Evolutionary conservation across 1,140 invertebrate genomes (phyloP), one percentile per base, ranked within the genome.

Genomic region (Drosophila azteca): DNA sequence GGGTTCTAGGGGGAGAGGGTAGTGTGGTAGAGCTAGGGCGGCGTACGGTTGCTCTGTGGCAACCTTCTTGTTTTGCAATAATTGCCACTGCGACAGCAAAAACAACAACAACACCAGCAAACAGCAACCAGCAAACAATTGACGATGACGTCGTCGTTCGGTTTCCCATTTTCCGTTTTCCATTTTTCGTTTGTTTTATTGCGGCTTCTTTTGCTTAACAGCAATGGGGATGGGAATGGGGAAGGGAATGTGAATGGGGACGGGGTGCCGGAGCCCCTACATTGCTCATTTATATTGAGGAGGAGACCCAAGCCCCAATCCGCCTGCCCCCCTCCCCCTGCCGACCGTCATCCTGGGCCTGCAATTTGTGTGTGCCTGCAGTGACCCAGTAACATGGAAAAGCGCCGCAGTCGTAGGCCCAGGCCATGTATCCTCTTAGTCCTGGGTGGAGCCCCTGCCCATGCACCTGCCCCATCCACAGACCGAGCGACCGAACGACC

Each of bases 361-460:
- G 68, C 85, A 90, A 90, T 90, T 90, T 90, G 85, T 90, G 83
- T 83, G 87, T 79, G 78, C 66, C 85, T 90, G 85, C 87, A 90
- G 81, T 90, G 85, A 90, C 85, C 85, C 87, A 90, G 81, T 90
- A 90, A 90, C 85, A 90, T 87, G 77, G 64, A 90, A 90, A 90
- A 77, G 67, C 35, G 69, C 82, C 82, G 78, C 78, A 85, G 45
- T 74, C 59, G 44, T 49, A 45, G 46, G 53, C 35, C 35, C 35
- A 39, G 1, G 35, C 35, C 35, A 39, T 57, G 46, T 53, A 53
- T 68, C 43, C 50, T 55, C 41, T 52, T 51, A 48, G 29, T 66
- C 46, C 26, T 20, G 17, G 17, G 17, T 20, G 17, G 17, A 20
- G 17, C 17, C 17, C 17, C 0, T 20, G 1, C 17, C 17, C 17